A percentile compares a stretch with the other conserved stretches of the same genome.
phyloP scores from a whole-genome alignment of 2,113 vertebrate species.

The Nyctereutes procyonoides region DNA sequence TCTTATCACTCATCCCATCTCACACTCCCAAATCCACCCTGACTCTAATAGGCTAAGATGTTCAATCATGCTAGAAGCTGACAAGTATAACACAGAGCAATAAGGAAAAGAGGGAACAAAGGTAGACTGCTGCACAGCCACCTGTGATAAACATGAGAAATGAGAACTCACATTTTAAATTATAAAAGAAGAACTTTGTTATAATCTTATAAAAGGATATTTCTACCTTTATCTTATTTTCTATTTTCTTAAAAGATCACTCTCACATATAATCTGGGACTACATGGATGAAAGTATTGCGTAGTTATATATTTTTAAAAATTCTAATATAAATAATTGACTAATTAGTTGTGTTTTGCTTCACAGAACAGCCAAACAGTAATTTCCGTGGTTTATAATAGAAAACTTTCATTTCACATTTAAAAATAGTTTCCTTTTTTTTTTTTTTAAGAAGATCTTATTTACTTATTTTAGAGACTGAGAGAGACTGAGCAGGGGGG shows the following conservation, averaged over 20 bases:
- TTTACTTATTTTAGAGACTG: neutral
- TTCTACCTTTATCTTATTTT: neutral
- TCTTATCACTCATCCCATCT: conserved; percentile 42
- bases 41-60: conserved; percentile 29
- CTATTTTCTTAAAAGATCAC: neutral
- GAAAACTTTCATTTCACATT: neutral
- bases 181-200: neutral
- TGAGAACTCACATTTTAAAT: neutral
- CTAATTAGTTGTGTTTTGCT: neutral
- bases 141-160: neutral
- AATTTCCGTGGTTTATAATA: neutral
- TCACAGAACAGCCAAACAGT: neutral
- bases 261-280: neutral
- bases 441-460: neutral
- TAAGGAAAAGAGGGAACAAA: conserved; percentile 32
- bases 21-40: conserved; percentile 28
- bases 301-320: neutral
- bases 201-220: neutral
- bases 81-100: neutral
- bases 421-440: neutral
- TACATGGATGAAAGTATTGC: neutral
- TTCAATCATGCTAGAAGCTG: conserved; percentile 40
- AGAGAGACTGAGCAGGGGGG: neutral
- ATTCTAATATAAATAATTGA: neutral
- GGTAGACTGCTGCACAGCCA: neutral